phyloP scores from a whole-genome alignment of 2,888 invertebrate genomes.

The Onchidella celtica region DNA sequence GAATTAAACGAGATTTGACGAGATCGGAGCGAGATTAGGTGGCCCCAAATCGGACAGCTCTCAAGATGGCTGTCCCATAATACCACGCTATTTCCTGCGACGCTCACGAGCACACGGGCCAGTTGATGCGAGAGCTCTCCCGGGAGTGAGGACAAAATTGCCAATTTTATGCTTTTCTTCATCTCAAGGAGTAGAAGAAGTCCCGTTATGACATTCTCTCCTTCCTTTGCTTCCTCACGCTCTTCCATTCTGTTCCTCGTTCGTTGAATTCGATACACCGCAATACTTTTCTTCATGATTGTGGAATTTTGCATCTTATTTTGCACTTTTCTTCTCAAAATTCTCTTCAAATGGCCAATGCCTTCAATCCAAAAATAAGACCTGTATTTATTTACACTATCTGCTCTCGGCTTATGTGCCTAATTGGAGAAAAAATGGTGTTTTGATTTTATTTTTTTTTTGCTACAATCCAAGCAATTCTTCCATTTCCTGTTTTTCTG shows the following conservation, averaged over 20 bases:
- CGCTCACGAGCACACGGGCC: constrained; percentile 5
- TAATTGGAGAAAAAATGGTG: no score
- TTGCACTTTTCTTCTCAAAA: no score
- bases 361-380: no score
- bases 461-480: no score
- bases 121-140: constrained; percentile 10
- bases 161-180: constrained; percentile 31
- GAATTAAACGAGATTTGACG: constrained; percentile 39
- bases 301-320: no score
- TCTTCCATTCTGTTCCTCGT: not conserved
- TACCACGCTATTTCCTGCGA: constrained; percentile 29
- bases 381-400: no score
- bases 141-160: constrained; percentile 31
- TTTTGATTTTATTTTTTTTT: no score
- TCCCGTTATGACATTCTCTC: not conserved
- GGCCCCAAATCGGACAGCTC: constrained; percentile 21
- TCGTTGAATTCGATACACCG: no score
- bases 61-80: constrained; percentile 12
- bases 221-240: not conserved
- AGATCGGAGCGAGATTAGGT: constrained; percentile 37
- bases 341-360: no score
- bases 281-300: no score
- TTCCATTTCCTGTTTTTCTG: not conserved
- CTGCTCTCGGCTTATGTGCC: no score
- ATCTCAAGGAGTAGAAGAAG: not conserved